Evolutionary conservation across 2,113 vertebrate species (phyloP).

Genomic region (Petroica traversi): DNA sequence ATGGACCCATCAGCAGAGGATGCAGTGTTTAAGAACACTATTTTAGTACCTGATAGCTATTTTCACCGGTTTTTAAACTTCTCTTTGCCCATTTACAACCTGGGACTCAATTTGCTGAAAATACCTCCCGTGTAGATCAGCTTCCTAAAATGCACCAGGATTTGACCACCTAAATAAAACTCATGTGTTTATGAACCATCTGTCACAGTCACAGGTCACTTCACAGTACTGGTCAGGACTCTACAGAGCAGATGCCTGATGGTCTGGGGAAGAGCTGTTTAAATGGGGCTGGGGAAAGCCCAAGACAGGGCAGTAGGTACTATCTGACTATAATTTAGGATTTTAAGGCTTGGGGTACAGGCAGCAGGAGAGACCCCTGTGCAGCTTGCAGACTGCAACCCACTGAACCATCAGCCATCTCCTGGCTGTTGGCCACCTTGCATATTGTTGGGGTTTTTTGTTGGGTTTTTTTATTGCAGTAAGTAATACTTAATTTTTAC

Average conservation of each 20-base stretch:
- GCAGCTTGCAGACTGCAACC: background rate
- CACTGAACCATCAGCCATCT: background rate
- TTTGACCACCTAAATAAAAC: background rate
- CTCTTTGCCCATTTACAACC: background rate
- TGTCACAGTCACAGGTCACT: background rate
- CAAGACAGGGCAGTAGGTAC: fast-evolving
- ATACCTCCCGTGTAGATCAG: background rate
- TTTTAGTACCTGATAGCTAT: background rate
- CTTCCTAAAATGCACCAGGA: background rate
- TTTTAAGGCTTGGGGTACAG: background rate
- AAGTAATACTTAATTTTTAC: constrained; percentile 26
- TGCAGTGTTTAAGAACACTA: background rate
- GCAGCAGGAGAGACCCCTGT: background rate
- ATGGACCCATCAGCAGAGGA: background rate
- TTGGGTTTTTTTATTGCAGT: background rate
- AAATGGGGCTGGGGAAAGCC: background rate
- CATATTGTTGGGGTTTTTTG: background rate
- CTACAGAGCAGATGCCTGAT: background rate
- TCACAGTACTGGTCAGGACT: background rate
- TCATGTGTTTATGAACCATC: background rate
- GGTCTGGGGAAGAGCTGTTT: background rate
- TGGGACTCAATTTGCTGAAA: background rate
- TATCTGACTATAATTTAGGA: fast-evolving
- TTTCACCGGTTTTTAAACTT: background rate
- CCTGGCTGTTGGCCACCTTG: constrained; percentile 4